A percentile compares a stretch with the other conserved stretches of the same genome.
Conservation (phyloP, 2,113 vertebrate genomes). For the Ahaetulla prasina region DNA sequence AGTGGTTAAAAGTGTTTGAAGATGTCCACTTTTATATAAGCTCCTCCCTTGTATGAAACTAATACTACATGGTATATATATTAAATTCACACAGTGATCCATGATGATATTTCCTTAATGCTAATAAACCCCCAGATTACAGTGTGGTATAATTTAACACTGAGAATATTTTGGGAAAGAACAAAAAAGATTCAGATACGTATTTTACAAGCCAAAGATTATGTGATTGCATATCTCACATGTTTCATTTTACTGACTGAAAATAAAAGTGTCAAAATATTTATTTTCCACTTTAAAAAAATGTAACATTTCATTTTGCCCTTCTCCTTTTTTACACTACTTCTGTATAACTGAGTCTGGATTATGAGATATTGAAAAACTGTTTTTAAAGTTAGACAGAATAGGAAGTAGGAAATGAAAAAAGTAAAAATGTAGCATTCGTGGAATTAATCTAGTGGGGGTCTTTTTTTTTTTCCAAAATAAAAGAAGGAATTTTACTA, state of each 20-base stretch:
- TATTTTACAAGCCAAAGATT: not conserved
- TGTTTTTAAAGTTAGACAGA: not conserved
- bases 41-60: not conserved
- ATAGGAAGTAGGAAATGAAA: not conserved
- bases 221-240: not conserved
- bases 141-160: not conserved
- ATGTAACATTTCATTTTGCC: not conserved
- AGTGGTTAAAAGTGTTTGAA: not conserved
- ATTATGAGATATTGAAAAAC: not conserved
- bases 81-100: not conserved
- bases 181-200: not conserved
- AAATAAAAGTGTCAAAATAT: not conserved
- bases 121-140: not conserved
- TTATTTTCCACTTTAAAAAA: not conserved
- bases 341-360: not conserved
- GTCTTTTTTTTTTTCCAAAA: not conserved
- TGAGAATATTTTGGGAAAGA: not conserved
- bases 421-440: not conserved
- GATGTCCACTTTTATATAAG: not conserved
- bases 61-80: not conserved
- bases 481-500: not conserved
- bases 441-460: not conserved
- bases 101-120: not conserved
- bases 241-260: not conserved
- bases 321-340: not conserved